Evolutionary conservation across 1,140 invertebrate genomes (phyloP).

Genomic region (Bombus pascuorum): DNA sequence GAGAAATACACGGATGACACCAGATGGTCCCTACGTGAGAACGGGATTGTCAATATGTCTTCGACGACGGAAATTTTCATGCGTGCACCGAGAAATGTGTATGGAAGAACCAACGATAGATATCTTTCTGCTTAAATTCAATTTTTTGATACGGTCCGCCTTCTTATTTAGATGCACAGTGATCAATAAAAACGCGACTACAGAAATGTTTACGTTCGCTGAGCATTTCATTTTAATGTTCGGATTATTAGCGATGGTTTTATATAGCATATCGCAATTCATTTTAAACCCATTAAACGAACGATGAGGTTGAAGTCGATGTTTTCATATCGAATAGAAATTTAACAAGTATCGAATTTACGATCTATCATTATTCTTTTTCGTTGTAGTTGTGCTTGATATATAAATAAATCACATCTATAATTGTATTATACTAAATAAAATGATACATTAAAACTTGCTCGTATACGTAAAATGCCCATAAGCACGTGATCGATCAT

Average conservation of each 20-base stretch:
- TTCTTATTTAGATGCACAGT: not conserved
- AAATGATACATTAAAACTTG: not conserved
- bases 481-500: too few relatives aligned
- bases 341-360: too few relatives aligned
- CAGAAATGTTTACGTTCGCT: not conserved
- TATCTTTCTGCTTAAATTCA: not conserved
- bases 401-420: not conserved
- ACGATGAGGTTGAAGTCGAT: not conserved
- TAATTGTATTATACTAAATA: not conserved
- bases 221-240: too few relatives aligned
- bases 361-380: too few relatives aligned
- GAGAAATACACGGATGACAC: slow-evolving; percentile 70
- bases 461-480: too few relatives aligned
- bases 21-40: slow-evolving; percentile 52
- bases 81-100: slow-evolving; percentile 8
- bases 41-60: slow-evolving; percentile 46
- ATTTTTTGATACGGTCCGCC: not conserved
- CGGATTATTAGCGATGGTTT: too few relatives aligned
- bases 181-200: not conserved
- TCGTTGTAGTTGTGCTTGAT: too few relatives aligned
- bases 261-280: not conserved
- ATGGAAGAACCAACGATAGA: slow-evolving; percentile 30
- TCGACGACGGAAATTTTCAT: slow-evolving; percentile 45
- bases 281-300: not conserved
- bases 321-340: not conserved